Evolutionary conservation across 1,140 invertebrate genomes (phyloP), one percentile per base, ranked within the genome.

Genomic region (Ooceraea biroi): DNA sequence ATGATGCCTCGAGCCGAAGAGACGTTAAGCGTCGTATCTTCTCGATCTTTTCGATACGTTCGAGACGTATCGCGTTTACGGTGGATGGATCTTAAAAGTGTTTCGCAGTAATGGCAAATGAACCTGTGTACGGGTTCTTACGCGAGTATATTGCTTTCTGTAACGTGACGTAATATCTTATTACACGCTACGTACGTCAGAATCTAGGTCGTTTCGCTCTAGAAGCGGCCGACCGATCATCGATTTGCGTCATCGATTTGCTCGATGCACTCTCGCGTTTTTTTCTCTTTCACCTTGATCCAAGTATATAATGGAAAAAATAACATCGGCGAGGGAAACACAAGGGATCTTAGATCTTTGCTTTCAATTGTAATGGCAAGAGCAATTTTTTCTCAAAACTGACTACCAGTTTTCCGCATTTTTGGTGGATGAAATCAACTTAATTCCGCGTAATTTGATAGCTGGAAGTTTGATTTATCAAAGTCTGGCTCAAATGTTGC

Each of bases 141-240:
- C 12, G 25, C 68, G 55, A 41, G 19, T 36, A 77, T 50, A 60
- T 80, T 50, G 73, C 25, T 82, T 77, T 87, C 83, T 86, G 36
- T 7, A 7, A 36, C 7, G 7, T 36, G 86, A 83, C 55, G 84
- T 84, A 87, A 90, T 83, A 83, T 52, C 11, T 11, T 27, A 41
- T 46, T 61, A 76, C 22, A 27, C 7, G 61, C 69, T 36, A 27
- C 12, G 52, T 57, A 36, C 2, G 3, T 8, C 57, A 84, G 52
- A 61, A 90, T 87, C 86, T 90, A 71, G 85, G 85, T 87, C 85
- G 85, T 78, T 77, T 88, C 88, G 74, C 65, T 85, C 74, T 58
- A 72, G 55, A 88, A 83, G 25, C 66, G 66, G 44, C 36, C 36
- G 22, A 36, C 10, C 60, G 65, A 66, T 90, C 50, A n/a, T n/a